Base-by-base conservation (phyloP, 2,888 invertebrate species). In the Macrosoma leucophasiata region DNA sequence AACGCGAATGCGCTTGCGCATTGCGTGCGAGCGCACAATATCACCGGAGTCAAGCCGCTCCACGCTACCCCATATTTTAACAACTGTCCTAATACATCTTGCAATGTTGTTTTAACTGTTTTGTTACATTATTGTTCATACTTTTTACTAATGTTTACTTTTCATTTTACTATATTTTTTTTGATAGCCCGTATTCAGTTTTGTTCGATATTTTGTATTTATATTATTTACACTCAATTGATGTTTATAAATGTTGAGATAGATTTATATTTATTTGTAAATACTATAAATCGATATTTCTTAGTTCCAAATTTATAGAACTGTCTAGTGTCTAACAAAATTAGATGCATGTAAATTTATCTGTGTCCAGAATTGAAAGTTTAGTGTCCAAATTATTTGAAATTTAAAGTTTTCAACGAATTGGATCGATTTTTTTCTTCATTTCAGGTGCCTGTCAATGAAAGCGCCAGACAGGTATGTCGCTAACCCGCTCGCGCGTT, bases 391-490 rank as follows among this genome's bases (percentile, higher is more conserved):
- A 61, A 70, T 68, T 70, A 60, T 67, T 62, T 62, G 50, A 53
- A 72, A 65, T 71, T 84, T 81, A 75, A 85, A 84, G 70, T 85
- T 85, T 87, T 87, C 84, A 86, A 86, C 84, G 84, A 85, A 85
- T 85, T 85, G 85, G 86, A 85, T 85, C 77, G 85, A 81, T 85
- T 87, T 87, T 82, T 88, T 88, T 87, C 88, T 88, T 88, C 81
- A 81, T 89, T 89, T 85, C 89, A 89, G 89, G 88, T 89, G 89
- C 87, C 88, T 89, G 88, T 89, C 89, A 86, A 88, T 89, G 87
- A 89, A 89, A 87, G 89, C 89, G 87, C 89, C 88, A 84, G 89
- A 89, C 86, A 89, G 89, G 89, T 89, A 89, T 88, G 84, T 84
- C 75, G 67, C 78, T 78, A 76, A 65, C 64, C 75, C 71, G 67